Base-by-base conservation (phyloP, 2,888 invertebrate species). In the Noctua pronuba region DNA sequence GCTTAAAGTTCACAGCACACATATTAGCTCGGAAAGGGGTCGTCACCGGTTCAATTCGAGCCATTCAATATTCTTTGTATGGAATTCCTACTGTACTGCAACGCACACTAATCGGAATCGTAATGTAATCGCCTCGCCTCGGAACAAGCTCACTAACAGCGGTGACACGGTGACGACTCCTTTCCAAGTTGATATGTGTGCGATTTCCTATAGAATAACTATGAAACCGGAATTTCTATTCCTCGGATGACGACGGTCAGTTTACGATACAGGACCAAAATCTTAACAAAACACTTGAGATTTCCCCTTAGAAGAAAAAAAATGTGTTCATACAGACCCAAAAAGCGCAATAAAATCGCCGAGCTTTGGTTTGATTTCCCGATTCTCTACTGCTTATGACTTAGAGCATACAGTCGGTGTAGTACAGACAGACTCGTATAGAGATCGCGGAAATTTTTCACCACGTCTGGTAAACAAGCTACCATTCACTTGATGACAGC, bases 381-480 rank as follows among this genome's bases (percentile, higher is more conserved):
- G 3, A 28, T 65, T 65, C n/a, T n/a, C 81, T 41, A 46, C 74
- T 70, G 76, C 79, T 75, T 82, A 24, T 86, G 65, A 80, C 83
- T 91, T 92, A 80, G 55, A 75, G 86, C 89, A 85, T 68, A 79
- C 77, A 66, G 5, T 49, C 49, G 84, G 79, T 88, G 81, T 87
- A 87, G 90, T 90, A 89, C 86, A 90, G 90, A 88, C 89, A 88
- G 87, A 88, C 90, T 87, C 86, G 82, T 90, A 89, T 88, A 89
- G 88, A 88, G 85, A 90, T 86, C 90, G 82, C 83, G 88, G 92
- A 90, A 92, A 94, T 94, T 93, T 94, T 94, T 94, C 92, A 85
- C 88, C 77, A 84, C 84, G 87, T 91, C 90, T 92, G 83, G 91
- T 92, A 92, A 92, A 93, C 90, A 92, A 89, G 86, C 86, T 68